Evolutionary conservation across 2,888 invertebrate genomes (phyloP), one percentile per base, ranked within the genome.

Genomic region (Cantharis flavilabris): DNA sequence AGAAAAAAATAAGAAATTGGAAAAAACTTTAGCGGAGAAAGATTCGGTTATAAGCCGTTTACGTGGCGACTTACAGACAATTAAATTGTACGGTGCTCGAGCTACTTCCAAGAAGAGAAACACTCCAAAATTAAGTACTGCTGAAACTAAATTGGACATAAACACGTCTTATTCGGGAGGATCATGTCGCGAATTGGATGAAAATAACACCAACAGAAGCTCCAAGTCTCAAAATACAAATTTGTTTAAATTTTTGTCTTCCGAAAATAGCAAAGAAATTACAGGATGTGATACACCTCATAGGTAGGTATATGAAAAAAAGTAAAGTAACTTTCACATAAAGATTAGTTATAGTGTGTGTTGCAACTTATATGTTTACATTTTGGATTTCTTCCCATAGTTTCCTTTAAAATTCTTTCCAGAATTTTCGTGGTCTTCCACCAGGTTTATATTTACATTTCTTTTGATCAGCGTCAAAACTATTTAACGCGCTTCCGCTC

Each of bases 31-130:
- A 64, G 63, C 18, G 62, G 81, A 79, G 49, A 82, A 78, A 75
- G 81, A 83, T 33, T 20, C 62, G 9, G n/a, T 70, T 26, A 77
- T 83, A 62, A 81, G 72, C 75, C 79, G 79, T 64, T 72, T 83
- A 20, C 81, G 82, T 14, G 69, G 64, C 9, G 78, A 82, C 67
- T 64, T 82, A 16, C 75, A 81, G 73, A 79, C 76, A 3, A 75
- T 75, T 20, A 82, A 79, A 79, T 63, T 80, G 23, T 82, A 82
- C 75, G 76, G 70, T 5, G 13, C 69, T 26, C 72, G 73, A 71
- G 10, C 26, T 14, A 13, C 13, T 9, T 49, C 71, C 69, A 75
- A 72, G 18, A 73, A 70, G 28, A 71, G 11, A 16, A 13, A 7
- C n/a, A 3, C 10, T 63, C 10, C 9, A 16, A 73, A 14, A 49